A percentile compares a stretch with the other conserved stretches of the same genome.
Evolutionary conservation across 1,140 invertebrate species (phyloP).

Genomic region (Trichomalopsis sarcophagae): DNA sequence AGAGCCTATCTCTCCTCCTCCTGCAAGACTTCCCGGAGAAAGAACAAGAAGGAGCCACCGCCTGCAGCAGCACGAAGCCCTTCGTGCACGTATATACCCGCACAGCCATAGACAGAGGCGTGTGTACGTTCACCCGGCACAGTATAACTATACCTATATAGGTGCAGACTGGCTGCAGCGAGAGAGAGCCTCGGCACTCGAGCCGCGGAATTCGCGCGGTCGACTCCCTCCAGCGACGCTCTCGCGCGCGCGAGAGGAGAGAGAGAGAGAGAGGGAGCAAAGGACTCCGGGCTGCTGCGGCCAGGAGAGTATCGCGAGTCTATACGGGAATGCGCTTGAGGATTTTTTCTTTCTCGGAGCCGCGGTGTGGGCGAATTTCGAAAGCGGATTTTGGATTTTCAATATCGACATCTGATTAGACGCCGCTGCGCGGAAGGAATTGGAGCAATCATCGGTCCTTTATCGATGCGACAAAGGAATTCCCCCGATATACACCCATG

Average conservation of each 20-base stretch:
- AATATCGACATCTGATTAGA: background rate
- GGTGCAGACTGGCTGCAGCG: background rate
- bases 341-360: background rate
- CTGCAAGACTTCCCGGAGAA: background rate
- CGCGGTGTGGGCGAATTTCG: no score
- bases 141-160: background rate
- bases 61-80: no score
- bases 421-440: no score
- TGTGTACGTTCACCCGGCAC: no score
- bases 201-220: slow-evolving; percentile 17
- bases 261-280: slow-evolving; percentile 13
- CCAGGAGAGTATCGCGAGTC: background rate
- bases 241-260: no score
- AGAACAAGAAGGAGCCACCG: background rate
- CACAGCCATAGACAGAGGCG: no score
- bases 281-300: background rate
- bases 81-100: no score
- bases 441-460: background rate
- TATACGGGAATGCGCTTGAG: background rate
- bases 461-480: background rate
- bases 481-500: background rate
- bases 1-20: background rate
- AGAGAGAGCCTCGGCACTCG: background rate
- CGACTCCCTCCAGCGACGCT: slow-evolving; percentile 13
- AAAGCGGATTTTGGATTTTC: background rate